Conservation (phyloP, 2,113 vertebrate species). For the Thomomys bottae region DNA sequence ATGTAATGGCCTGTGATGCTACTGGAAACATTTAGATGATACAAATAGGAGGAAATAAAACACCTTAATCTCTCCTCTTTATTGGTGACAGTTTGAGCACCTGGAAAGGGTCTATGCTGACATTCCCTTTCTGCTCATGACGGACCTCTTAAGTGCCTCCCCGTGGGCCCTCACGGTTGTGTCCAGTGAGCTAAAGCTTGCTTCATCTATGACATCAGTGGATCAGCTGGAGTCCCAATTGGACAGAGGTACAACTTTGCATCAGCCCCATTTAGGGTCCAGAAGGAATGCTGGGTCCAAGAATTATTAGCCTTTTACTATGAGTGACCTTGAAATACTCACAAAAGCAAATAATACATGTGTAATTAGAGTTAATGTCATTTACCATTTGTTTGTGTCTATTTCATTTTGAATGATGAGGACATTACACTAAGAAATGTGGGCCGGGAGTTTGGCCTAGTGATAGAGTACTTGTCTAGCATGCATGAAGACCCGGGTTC, state of each 20-base stretch:
- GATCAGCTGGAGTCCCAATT: conserved; percentile 92
- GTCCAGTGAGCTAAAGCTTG: conserved; percentile 91
- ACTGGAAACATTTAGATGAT: background rate
- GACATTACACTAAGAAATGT: too few species aligned
- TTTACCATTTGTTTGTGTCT: background rate
- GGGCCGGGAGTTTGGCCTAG: too few species aligned
- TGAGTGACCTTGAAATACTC: background rate
- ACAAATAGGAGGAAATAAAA: background rate
- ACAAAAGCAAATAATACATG: background rate
- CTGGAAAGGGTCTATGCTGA: conserved; percentile 93
- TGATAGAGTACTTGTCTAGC: too few species aligned
- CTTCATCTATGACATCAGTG: conserved; percentile 87
- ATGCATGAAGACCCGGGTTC: too few species aligned
- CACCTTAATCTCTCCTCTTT: background rate
- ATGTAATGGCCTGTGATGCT: conserved; percentile 53
- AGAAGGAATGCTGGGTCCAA: background rate
- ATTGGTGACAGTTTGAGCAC: conserved; percentile 90
- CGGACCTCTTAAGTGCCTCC: conserved; percentile 93
- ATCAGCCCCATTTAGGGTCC: background rate
- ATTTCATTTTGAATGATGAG: too few species aligned
- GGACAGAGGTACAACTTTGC: conserved; percentile 87
- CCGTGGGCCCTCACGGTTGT: conserved; percentile 94
- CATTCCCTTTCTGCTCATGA: conserved; percentile 96
- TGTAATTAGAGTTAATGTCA: background rate
- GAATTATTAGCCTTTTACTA: background rate